Evolutionary conservation across 2,888 invertebrate species (phyloP).

Genomic region (Amblyjoppa fuscipennis): DNA sequence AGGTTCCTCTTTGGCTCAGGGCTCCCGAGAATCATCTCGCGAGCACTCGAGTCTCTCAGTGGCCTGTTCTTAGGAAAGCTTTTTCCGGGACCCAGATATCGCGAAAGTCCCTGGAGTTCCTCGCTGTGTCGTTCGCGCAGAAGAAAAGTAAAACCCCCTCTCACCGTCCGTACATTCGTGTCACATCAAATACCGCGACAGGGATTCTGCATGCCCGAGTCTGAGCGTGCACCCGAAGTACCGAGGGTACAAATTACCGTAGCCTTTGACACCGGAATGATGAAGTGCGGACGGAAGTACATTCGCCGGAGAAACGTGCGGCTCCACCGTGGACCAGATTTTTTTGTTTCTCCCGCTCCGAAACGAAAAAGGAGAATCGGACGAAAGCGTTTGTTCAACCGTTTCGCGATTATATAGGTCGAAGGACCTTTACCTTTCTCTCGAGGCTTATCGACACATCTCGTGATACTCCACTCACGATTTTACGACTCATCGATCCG

Average conservation of each 20-base stretch:
- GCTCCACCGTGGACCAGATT: too few relatives aligned
- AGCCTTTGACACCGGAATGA: background rate
- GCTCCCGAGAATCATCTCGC: background rate
- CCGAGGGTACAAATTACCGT: background rate
- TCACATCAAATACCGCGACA: background rate
- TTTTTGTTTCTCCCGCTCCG: too few relatives aligned
- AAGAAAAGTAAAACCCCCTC: background rate
- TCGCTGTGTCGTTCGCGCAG: background rate
- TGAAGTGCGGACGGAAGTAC: too few relatives aligned
- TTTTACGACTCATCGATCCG: conserved; percentile 50
- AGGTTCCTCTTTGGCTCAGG: background rate
- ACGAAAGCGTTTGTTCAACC: background rate
- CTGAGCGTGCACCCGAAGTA: background rate
- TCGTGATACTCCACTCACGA: conserved; percentile 27
- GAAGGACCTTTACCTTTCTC: background rate
- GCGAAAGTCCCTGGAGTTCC: background rate
- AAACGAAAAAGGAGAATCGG: background rate
- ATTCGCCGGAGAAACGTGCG: too few relatives aligned
- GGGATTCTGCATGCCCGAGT: background rate
- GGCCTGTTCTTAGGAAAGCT: background rate
- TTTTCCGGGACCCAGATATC: background rate
- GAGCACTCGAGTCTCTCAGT: background rate
- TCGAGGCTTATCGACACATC: conserved; percentile 35
- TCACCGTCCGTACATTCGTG: background rate
- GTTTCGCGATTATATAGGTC: background rate